Evolutionary conservation across 2,888 invertebrate species (phyloP), one percentile per base, ranked within the genome.

Genomic region (Mesorhabditis belari): DNA sequence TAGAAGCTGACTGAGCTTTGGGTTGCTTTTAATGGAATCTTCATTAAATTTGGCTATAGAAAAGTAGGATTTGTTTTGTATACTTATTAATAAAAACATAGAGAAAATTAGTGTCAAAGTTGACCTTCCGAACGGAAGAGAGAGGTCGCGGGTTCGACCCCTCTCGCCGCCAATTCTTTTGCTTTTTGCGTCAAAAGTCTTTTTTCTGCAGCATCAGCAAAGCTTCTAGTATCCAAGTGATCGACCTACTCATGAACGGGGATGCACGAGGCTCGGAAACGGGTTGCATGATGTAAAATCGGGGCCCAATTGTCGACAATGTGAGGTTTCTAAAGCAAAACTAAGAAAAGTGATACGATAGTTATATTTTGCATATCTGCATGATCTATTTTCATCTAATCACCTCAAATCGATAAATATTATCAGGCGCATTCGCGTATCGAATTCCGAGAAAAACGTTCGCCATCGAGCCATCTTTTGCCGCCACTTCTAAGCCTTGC

Each of bases 361-460:
- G 6, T 35, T 9, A 35, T 12, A 12, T 9, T 12, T 35, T 35
- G 35, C 6, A 35, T 9, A 9, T 44, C 44, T 1, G 12, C 52
- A 50, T 50, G 5, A 50, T n/a, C 50, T 44, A 24, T 23, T 23
- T 5, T 4, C 5, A 19, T 17, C 35, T n/a, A 27, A 50, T 25
- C 5, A 70, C 73, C 62, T 73, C 67, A 55, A 71, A 73, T 58
- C 73, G 57, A 25, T 63, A 63, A 19, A 69, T 62, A 27, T 67
- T 67, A 61, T 71, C 71, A 1, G 73, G 71, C 2, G 71, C 65
- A 25, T 69, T 64, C 9, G 64, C 73, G 55, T 73, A 73, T n/a
- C 73, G 58, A 52, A 73, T 65, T 28, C 73, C 73, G 21, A 73
- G 59, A 52, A 71, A 73, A 0, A 69, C 71, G 51, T 71, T 58